Evolutionary conservation across 2,888 invertebrate genomes (phyloP).

Genomic region (Melinopterus prodromus): DNA sequence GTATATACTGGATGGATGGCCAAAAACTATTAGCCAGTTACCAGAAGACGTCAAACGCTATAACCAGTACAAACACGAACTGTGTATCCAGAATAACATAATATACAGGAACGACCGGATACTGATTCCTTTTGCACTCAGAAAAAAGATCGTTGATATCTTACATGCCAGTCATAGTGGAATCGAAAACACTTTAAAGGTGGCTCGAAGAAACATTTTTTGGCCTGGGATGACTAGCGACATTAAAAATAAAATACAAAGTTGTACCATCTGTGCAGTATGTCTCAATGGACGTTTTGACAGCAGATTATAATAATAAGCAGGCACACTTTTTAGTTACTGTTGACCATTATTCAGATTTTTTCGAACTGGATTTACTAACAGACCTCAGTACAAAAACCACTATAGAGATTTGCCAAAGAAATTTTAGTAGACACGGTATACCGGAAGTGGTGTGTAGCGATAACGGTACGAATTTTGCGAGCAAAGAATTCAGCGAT

Average conservation of each 20-base stretch:
- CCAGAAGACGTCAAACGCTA: slow-evolving; percentile 13
- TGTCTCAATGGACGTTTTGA: slow-evolving; percentile 7
- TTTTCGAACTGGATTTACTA: neutral
- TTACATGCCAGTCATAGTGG: neutral
- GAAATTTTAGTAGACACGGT: slow-evolving; percentile 11
- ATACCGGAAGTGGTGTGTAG: neutral
- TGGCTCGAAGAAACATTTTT: neutral
- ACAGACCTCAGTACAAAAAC: neutral
- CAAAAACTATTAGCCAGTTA: neutral
- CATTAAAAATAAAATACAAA: slow-evolving; percentile 7
- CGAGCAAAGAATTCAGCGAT: slow-evolving; percentile 5
- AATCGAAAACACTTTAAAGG: neutral
- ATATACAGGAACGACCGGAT: slow-evolving; percentile 6
- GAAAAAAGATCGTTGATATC: slow-evolving; percentile 6
- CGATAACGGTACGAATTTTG: slow-evolving; percentile 10
- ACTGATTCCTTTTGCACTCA: neutral
- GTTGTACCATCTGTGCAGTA: slow-evolving; percentile 5
- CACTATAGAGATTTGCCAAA: neutral
- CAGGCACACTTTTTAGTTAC: neutral
- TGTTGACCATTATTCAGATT: neutral
- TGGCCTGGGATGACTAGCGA: slow-evolving; percentile 15
- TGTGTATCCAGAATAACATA: slow-evolving; percentile 12
- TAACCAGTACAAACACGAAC: slow-evolving; percentile 16
- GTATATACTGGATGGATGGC: slow-evolving; percentile 12
- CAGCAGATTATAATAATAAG: neutral